Evolutionary conservation across 2,888 invertebrate species (phyloP), one percentile per base, ranked within the genome.

Genomic region (Eristalis pertinax): DNA sequence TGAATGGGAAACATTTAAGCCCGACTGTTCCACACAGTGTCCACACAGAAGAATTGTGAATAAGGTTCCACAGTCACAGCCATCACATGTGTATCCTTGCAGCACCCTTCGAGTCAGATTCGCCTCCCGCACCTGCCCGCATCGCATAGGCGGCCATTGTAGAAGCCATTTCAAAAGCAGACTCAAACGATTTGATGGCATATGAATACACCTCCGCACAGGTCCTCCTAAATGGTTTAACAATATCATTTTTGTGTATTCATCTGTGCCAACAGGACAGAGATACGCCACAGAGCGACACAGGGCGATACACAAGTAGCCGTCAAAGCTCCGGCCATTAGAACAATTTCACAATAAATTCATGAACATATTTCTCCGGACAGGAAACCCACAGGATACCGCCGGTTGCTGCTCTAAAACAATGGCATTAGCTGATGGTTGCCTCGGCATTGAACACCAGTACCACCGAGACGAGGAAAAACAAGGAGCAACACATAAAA

Each of bases 231-330:
- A 82, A 86, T 62, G 74, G 74, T 29, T 86, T 78, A 75, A 78
- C 78, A 72, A 82, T 81, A 85, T 85, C 77, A 81, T 81, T 81
- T 85, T 69, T 85, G 56, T 77, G 68, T 85, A 80, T 69, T 80
- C 68, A 73, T 74, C 73, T 77, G 68, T 43, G 58, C 67, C 35
- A 64, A 38, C 60, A 32, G 29, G 50, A 41, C 58, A 58, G 50
- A 60, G 32, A 32, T 32, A 32, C 32, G 7, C 32, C 63, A 15
- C 32, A 73, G 26, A 26, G 32, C 19, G 63, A 70, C 41, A 50
- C 43, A 50, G n/a, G 19, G 19, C 68, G 64, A 70, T 70, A 74
- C 60, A 50, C 60, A 50, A 50, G 50, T 50, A 50, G 65, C 69
- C 56, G 70, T 82, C 69, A 82, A 43, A 76, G 70, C 70, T 22